phyloP scores from a whole-genome alignment of 2,888 invertebrate species.

The Poecilus cupreus region DNA sequence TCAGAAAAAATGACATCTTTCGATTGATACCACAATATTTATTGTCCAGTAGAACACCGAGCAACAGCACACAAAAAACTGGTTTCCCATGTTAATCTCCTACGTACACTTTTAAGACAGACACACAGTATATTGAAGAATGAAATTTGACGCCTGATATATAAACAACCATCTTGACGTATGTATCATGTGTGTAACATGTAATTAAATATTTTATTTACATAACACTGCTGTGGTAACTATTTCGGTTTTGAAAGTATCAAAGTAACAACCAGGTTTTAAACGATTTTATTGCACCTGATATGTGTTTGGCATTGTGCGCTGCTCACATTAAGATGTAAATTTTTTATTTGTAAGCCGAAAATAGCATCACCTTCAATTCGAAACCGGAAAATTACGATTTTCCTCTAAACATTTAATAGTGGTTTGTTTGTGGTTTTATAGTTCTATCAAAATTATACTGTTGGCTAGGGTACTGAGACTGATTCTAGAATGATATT shows the following conservation, averaged over 20 bases:
- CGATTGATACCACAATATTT: no score
- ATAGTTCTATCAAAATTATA: no score
- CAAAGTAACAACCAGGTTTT: not conserved
- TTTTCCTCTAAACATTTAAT: no score
- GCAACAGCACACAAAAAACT: no score
- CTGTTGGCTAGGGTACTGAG: no score
- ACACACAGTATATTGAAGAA: not conserved
- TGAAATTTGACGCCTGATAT: not conserved
- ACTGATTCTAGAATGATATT: no score
- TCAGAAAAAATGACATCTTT: no score
- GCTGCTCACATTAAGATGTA: not conserved
- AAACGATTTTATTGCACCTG: not conserved
- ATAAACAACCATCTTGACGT: not conserved
- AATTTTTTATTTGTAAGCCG: not conserved
- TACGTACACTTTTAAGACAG: no score
- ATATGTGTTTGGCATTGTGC: not conserved
- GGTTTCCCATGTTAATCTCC: no score
- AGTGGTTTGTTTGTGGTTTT: no score
- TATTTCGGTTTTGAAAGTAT: not conserved
- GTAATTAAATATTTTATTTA: slow-evolving; percentile 21
- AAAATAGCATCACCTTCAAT: not conserved
- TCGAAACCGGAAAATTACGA: not conserved
- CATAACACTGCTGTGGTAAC: not conserved
- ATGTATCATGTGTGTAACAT: not conserved
- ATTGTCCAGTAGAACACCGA: no score